Percentiles rank a stretch among this genome's conserved stretches.
Evolutionary conservation across 2,888 invertebrate species (phyloP).

Genomic region (Drosophila buzzatii): DNA sequence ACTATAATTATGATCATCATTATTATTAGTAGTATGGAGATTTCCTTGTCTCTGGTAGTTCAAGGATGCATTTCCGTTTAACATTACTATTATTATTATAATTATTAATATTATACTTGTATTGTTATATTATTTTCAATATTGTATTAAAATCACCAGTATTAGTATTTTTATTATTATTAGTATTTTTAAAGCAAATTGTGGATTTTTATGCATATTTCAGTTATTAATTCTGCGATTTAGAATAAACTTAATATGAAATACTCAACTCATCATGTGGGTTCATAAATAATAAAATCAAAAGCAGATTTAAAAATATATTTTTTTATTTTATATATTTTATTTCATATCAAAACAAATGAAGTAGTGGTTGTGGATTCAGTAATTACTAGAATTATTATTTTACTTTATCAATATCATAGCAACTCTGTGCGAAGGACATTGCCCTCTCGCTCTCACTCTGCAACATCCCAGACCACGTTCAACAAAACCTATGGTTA

Average conservation of each 20-base stretch:
- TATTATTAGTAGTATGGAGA: not conserved
- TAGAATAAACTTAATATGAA: not conserved
- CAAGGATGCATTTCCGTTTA: too few species aligned
- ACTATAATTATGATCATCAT: not conserved
- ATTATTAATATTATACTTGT: too few species aligned
- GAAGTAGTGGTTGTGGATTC: too few species aligned
- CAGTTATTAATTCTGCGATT: not conserved
- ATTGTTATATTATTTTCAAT: not conserved
- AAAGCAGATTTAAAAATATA: not conserved
- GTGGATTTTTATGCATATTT: not conserved
- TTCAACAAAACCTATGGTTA: too few species aligned
- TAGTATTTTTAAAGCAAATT: not conserved
- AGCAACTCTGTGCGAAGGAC: too few species aligned
- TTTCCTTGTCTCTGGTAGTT: too few species aligned
- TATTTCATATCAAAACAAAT: not conserved
- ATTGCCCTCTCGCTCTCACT: too few species aligned
- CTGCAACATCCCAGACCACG: too few species aligned
- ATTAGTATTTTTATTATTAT: not conserved
- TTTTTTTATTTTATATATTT: not conserved
- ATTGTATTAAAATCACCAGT: not conserved
- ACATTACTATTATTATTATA: too few species aligned
- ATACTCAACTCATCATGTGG: not conserved
- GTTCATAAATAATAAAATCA: not conserved
- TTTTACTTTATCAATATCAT: too few species aligned
- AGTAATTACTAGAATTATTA: too few species aligned